Conservation (phyloP, 2,888 invertebrate species). For the Alentia gelatinosa region DNA sequence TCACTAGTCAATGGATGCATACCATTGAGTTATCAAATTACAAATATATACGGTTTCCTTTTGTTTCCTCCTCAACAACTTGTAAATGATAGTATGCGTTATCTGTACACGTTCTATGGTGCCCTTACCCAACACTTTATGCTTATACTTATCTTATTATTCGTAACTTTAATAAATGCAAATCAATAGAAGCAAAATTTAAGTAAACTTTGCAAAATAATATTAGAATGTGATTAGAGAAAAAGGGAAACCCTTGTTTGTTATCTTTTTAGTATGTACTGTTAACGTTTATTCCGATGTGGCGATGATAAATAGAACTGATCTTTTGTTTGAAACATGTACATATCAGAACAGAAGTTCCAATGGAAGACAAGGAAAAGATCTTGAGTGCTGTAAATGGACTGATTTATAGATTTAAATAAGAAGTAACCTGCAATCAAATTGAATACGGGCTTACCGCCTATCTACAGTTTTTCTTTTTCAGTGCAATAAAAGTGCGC, state of each 20-base stretch:
- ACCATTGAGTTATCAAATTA: too few relatives aligned
- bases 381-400: background rate
- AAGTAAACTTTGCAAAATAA: background rate
- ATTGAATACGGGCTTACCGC: background rate
- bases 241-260: background rate
- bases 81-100: background rate
- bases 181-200: background rate
- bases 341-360: constrained; percentile 15
- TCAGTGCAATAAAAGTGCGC: constrained; percentile 17
- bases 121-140: background rate
- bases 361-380: background rate
- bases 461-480: background rate
- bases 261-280: background rate
- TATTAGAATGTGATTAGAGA: too few relatives aligned
- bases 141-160: background rate
- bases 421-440: background rate
- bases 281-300: background rate
- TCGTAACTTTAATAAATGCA: background rate
- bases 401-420: background rate
- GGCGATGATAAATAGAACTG: too few relatives aligned
- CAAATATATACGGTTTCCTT: too few relatives aligned
- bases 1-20: too few relatives aligned
- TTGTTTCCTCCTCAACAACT: too few relatives aligned
- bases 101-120: background rate
- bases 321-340: background rate